Base-by-base conservation (phyloP, 2,113 vertebrate genomes). In the Apodemus sylvaticus region DNA sequence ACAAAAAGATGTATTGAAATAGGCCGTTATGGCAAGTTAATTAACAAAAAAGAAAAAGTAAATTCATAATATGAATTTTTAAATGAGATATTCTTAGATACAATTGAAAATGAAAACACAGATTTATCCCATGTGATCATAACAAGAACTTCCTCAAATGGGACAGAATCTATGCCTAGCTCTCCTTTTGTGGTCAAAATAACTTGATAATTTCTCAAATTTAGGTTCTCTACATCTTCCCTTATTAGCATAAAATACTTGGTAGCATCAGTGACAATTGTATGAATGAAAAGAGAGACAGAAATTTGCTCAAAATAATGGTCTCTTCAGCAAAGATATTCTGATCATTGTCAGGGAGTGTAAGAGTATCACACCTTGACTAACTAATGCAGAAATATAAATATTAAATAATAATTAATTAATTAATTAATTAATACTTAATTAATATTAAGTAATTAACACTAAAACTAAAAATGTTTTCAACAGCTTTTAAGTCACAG, bases 121-220 rank as follows among this genome's bases (percentile, higher is more conserved):
- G 7, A 48, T 66, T 71, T 11, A 79, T 85, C 42, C 5, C 31
- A 13, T 5, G 86, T 66, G 76, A 73, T 86, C 34, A 76, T 12
- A 24, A 85, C 20, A 60, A 58, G 34, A 78, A 74, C 62, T 94
- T 73, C 66, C 17, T 87, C 48, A 31, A 79, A 13, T 70, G 22
- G n/a, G 4, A 68, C 3, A 22, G 82, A 86, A 17, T 58, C 14
- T 19, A n/a, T 77, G 51, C 4, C 20, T 88, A 19, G 8, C 22
- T 17, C 62, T 86, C 6, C 42, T 12, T 58, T 31, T 71, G 10
- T 71, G 13, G 13, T 78, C 31, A 64, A 12, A 16, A 91, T 48
- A 36, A 73, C 11, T 73, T 86, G 10, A 82, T 36, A 64, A 73
- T 16, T 94, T 95, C 82, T 94, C 64, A 96, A 31, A 20, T 71